phyloP scores from a whole-genome alignment of 2,113 vertebrate species.

The Pollimyrus isidori region DNA sequence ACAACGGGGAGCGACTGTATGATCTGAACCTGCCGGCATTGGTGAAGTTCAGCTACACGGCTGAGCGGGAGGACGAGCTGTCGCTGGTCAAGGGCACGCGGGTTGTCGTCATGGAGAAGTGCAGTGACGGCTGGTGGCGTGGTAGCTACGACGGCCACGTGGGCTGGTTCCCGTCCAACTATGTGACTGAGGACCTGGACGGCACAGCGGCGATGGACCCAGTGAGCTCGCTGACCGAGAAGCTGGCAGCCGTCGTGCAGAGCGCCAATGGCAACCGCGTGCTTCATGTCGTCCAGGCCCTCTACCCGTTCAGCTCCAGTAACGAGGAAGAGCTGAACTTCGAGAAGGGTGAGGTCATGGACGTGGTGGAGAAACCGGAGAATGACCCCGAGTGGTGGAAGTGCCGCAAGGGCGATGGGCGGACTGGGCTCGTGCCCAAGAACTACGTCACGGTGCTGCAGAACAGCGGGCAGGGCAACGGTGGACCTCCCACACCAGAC shows the following conservation, averaged over 20 bases:
- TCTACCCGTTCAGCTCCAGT: constrained; percentile 80
- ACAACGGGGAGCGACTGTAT: constrained; percentile 77
- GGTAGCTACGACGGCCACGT: constrained; percentile 75
- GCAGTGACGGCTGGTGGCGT: constrained; percentile 88
- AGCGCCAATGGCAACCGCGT: constrained; percentile 70
- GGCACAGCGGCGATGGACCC: constrained; percentile 62
- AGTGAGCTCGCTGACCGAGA: constrained; percentile 71
- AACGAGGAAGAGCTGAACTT: constrained; percentile 89
- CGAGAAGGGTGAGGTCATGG: constrained; percentile 83
- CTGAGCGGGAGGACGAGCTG: constrained; percentile 82
- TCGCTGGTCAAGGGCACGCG: constrained; percentile 80
- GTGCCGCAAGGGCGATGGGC: constrained; percentile 79
- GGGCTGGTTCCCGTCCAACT: constrained; percentile 88
- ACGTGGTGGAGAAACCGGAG: constrained; percentile 85
- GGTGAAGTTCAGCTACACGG: constrained; percentile 83
- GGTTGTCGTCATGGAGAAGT: constrained; percentile 88
- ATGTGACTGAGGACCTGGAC: constrained; percentile 79
- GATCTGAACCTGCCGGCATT: constrained; percentile 81
- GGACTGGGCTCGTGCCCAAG: constrained; percentile 79
- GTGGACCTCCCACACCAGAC: constrained; percentile 74
- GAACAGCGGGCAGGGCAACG: constrained; percentile 55
- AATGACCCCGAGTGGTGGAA: constrained; percentile 91
- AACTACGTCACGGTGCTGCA: constrained; percentile 83
- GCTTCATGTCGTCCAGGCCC: constrained; percentile 79
- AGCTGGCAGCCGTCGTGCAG: constrained; percentile 71